A percentile compares a stretch with the other conserved stretches of the same genome.
These are phyloP conservation scores for Rhorus exstirpatorius DNA, from an alignment of 2,888 invertebrate species.

Conservation along the genomic window DNA sequence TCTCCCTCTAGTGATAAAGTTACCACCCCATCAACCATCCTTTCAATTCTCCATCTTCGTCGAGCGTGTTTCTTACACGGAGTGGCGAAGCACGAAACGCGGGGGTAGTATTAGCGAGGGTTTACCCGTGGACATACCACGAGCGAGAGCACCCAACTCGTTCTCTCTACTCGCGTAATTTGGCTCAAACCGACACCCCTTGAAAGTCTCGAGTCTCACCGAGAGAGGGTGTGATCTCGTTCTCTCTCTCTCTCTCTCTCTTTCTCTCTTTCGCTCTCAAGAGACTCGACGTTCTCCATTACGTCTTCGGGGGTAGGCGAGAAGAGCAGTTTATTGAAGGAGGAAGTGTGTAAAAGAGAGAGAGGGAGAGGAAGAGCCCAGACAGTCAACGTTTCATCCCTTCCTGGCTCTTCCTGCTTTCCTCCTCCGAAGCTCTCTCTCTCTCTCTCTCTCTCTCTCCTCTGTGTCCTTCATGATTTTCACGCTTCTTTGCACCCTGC, in stretches of 20 bases:
- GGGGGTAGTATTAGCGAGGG: slow-evolving; percentile 46
- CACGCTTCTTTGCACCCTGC: slow-evolving; percentile 48
- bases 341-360: not conserved
- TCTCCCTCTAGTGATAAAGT: slow-evolving; percentile 35
- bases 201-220: slow-evolving; percentile 56
- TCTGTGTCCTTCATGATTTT: slow-evolving; percentile 42
- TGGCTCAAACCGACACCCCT: slow-evolving; percentile 63
- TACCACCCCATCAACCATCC: slow-evolving; percentile 54
- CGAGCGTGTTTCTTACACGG: slow-evolving; percentile 50
- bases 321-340: slow-evolving; percentile 56
- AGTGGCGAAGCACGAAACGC: slow-evolving; percentile 50
- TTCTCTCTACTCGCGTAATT: slow-evolving; percentile 54
- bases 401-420: slow-evolving; percentile 28
- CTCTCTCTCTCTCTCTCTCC: slow-evolving; percentile 3
- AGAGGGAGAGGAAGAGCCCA: slow-evolving; percentile 8
- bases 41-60: slow-evolving; percentile 14
- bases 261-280: slow-evolving; percentile 7
- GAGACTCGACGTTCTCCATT: slow-evolving; percentile 57
- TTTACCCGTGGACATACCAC: slow-evolving; percentile 15
- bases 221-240: slow-evolving; percentile 14
- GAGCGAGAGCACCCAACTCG: slow-evolving; percentile 41
- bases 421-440: slow-evolving; percentile 5
- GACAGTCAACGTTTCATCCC: slow-evolving; percentile 47
- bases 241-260: not conserved
- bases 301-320: slow-evolving; percentile 49